A percentile compares a stretch with the other conserved stretches of the same genome.
phyloP scores from a whole-genome alignment of 2,888 invertebrate genomes.

The Clusia tigrina region DNA sequence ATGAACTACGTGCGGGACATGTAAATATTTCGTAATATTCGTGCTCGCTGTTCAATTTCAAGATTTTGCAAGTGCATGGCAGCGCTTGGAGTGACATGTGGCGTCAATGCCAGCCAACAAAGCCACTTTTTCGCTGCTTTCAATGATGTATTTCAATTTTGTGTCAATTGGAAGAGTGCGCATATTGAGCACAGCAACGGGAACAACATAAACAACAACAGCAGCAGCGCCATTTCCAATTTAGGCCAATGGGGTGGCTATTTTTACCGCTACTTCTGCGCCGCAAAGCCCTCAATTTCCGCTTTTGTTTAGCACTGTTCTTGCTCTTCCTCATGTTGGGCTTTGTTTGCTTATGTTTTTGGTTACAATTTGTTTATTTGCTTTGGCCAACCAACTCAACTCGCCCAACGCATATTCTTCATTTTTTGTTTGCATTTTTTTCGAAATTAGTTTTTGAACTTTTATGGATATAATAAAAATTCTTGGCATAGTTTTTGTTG shows the following conservation, averaged over 20 bases:
- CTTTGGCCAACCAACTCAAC: neutral
- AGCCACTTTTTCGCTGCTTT: neutral
- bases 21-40: constrained; percentile 11
- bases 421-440: neutral
- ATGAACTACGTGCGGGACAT: constrained; percentile 1
- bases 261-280: neutral
- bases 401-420: neutral
- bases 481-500: neutral
- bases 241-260: neutral
- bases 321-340: neutral
- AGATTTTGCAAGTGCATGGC: neutral
- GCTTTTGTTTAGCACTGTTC: neutral
- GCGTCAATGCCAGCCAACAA: neutral
- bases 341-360: constrained; percentile 14
- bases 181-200: neutral
- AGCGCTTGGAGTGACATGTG: neutral
- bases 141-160: neutral
- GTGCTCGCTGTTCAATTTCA: no score
- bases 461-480: neutral
- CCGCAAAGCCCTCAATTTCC: constrained; percentile 18
- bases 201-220: neutral
- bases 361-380: neutral
- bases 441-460: neutral
- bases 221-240: constrained; percentile 8
- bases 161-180: neutral